phyloP scores from a whole-genome alignment of 2,113 vertebrate genomes.

The Gymnorhina tibicen region DNA sequence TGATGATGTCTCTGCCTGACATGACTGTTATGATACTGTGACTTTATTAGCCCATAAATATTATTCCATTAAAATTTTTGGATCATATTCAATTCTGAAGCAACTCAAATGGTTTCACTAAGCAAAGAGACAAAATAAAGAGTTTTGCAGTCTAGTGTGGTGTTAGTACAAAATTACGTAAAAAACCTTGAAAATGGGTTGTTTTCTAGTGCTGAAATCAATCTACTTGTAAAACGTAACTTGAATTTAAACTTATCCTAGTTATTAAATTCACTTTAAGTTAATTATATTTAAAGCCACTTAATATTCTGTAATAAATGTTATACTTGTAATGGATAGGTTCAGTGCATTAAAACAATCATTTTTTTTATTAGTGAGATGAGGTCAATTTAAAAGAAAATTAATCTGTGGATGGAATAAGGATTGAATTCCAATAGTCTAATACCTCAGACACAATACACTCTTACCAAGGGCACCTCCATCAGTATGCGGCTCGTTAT shows the following conservation, averaged over 20 bases:
- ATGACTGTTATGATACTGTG: background rate
- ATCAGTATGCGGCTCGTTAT: background rate
- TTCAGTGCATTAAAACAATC: conserved; percentile 36
- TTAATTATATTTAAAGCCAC: conserved; percentile 48
- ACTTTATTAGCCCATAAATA: background rate
- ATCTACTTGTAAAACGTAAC: conserved; percentile 1
- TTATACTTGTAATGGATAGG: conserved; percentile 16
- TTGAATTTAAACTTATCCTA: conserved; percentile 39
- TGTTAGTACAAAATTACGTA: background rate
- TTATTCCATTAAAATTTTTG: background rate
- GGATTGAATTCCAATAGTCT: conserved; percentile 23
- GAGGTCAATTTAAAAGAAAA: conserved; percentile 42
- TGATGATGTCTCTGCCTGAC: background rate
- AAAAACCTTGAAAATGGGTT: background rate
- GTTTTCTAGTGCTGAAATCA: background rate
- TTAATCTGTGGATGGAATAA: conserved; percentile 6
- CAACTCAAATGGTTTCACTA: background rate
- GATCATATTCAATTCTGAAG: background rate
- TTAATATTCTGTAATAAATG: conserved; percentile 48
- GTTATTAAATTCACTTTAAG: conserved; percentile 48
- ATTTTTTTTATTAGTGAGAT: conserved; percentile 31
- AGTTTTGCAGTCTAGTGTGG: background rate
- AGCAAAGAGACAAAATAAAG: background rate
- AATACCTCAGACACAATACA: background rate
- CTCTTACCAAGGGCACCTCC: background rate